Conservation (phyloP, 2,888 invertebrate genomes). For the Parasteatoda lunata region DNA sequence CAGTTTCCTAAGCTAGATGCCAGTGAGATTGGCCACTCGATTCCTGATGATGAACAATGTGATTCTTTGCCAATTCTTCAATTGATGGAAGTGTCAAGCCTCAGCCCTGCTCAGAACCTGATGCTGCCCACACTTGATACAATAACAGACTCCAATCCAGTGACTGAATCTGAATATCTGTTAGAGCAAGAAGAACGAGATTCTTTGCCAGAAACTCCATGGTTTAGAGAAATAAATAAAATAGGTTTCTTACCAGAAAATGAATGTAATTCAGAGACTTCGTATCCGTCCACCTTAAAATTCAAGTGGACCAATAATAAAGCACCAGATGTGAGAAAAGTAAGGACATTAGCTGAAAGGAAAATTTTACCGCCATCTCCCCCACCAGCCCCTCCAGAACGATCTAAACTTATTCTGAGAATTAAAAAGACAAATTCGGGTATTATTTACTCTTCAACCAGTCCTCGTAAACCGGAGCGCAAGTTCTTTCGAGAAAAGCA, state of each 20-base stretch:
- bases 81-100: conserved; percentile 15
- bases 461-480: conserved; percentile 12
- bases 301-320: conserved; percentile 42
- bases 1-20: conserved; percentile 28
- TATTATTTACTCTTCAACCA: conserved; percentile 50
- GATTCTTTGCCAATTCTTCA: conserved; percentile 13
- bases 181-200: neutral
- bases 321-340: conserved; percentile 34
- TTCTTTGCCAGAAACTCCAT: neutral
- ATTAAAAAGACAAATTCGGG: conserved; percentile 58
- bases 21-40: conserved; percentile 1
- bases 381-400: conserved; percentile 44
- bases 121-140: conserved; percentile 42
- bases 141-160: conserved; percentile 45
- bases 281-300: conserved; percentile 66
- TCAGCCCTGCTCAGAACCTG: neutral
- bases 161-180: conserved; percentile 27
- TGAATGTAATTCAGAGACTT: conserved; percentile 6
- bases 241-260: neutral
- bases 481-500: neutral
- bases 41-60: conserved; percentile 14
- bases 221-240: neutral
- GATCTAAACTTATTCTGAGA: conserved; percentile 69
- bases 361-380: conserved; percentile 53
- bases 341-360: conserved; percentile 32